Base-by-base conservation (phyloP, 2,888 invertebrate genomes). In the Microchrysa polita region DNA sequence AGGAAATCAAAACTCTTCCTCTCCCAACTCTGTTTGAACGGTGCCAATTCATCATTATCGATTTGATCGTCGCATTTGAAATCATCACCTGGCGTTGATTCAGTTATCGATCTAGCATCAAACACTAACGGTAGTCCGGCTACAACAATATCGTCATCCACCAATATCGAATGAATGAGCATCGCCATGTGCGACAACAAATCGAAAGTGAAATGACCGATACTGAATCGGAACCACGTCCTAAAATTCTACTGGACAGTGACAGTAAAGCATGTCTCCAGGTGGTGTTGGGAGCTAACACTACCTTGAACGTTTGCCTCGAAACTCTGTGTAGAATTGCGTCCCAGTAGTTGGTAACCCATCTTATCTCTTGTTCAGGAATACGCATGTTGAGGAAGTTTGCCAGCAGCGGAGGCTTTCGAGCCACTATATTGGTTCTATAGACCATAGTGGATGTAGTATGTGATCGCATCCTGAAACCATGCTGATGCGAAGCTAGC, bases 1-100 rank as follows among this genome's bases (percentile, higher is more conserved):
- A n/a, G n/a, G n/a, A n/a, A n/a, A 52, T 85, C 85, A 76, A 85
- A 85, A 78, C 77, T 85, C 5, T 82, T 85, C 67, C 80, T 84
- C 71, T 83, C 85, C 4, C 84, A 84, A 77, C 79, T 84, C 4
- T 84, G 82, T 78, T 82, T 82, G 53, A 82, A 74, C 44, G 80
- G 77, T 22, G 78, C 75, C 74, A 78, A 79, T 69, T 83, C 84
- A 27, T 80, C 83, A 14, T 83, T 83, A 0, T 82, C 84, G 12
- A 79, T 82, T 53, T 83, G 81, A 1, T 80, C 83, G 4, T 83
- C 83, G 1, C 81, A 84, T 5, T 74, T 77, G 80, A 80, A 72
- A 78, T 81, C 75, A 74, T 76, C 77, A 16, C 75, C 77, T 18
- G 63, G 75, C 1, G 74, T 77, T 73, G 78, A 79, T 69, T 75